These are phyloP conservation scores for Dinomys branickii DNA, from an alignment of 2,113 vertebrate genomes.

Conservation along the genomic window DNA sequence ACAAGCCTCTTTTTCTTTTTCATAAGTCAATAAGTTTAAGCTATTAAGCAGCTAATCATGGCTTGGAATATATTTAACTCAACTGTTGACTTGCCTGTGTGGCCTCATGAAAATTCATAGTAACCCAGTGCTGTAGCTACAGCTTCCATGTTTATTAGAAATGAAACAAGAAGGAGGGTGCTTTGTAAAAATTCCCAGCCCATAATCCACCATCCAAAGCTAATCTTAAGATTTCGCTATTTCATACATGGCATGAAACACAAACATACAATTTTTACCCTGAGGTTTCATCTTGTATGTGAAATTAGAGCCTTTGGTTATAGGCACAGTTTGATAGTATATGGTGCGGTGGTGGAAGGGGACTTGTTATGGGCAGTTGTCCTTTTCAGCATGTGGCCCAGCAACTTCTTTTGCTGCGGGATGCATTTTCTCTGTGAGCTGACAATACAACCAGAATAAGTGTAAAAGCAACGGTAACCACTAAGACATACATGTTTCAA, in stretches of 20 bases:
- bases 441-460: not conserved
- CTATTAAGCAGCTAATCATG: conserved; percentile 35
- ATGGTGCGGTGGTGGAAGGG: not conserved
- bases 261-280: conserved; percentile 3
- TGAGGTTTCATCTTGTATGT: not conserved
- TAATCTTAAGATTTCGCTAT: conserved; percentile 7
- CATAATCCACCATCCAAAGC: not conserved
- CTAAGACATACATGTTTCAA: not conserved
- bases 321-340: not conserved
- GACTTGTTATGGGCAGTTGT: not conserved
- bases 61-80: conserved; percentile 55
- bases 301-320: not conserved
- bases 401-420: not conserved
- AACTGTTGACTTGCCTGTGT: conserved; percentile 43
- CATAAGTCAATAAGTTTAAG: conserved; percentile 55
- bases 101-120: conserved; percentile 54
- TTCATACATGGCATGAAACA: not conserved
- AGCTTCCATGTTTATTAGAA: conserved; percentile 11
- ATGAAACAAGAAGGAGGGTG: not conserved
- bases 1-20: conserved; percentile 37
- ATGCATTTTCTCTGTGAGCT: conserved; percentile 24
- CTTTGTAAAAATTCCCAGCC: not conserved
- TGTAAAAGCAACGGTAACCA: conserved; percentile 5
- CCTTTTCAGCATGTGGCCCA: conserved; percentile 26
- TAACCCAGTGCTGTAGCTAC: not conserved